phyloP scores from a whole-genome alignment of 2,113 vertebrate genomes.

The Poecilia latipinna region DNA sequence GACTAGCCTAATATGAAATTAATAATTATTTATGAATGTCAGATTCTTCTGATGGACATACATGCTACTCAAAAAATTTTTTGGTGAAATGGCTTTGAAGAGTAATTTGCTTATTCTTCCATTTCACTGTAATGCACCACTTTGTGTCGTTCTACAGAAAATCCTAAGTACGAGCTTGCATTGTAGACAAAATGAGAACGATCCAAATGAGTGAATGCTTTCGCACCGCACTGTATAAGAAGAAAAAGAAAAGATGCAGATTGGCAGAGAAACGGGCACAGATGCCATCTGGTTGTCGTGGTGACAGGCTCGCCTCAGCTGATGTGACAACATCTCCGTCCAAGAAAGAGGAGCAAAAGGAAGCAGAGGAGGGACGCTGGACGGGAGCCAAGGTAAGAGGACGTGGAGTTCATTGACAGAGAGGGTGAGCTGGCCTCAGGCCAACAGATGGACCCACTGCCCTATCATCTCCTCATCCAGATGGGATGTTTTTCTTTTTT shows the following conservation, averaged over 20 bases:
- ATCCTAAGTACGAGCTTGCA: neutral
- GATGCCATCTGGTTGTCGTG: slow-evolving; percentile 53
- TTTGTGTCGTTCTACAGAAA: neutral
- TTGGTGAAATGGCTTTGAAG: neutral
- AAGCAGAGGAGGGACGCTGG: slow-evolving; percentile 31
- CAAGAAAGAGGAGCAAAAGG: slow-evolving; percentile 20
- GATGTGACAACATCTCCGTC: slow-evolving; percentile 20
- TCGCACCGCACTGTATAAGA: neutral
- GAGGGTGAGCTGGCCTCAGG: slow-evolving; percentile 20
- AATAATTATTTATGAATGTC: neutral
- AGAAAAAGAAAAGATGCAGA: neutral
- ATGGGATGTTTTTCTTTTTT: neutral
- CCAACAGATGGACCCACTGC: slow-evolving; percentile 49
- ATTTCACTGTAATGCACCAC: neutral
- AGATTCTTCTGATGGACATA: neutral
- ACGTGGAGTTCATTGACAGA: slow-evolving; percentile 47
- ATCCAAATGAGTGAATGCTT: neutral
- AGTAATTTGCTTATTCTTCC: neutral
- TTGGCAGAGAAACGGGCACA: slow-evolving; percentile 20
- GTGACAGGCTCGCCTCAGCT: slow-evolving; percentile 14
- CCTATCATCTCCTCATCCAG: slow-evolving; percentile 18
- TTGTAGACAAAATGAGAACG: neutral
- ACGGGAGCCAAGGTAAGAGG: slow-evolving; percentile 45
- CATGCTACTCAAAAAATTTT: neutral
- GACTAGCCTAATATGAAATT: no score